phyloP scores from a whole-genome alignment of 1,140 invertebrate genomes.

The Drusus annulatus region DNA sequence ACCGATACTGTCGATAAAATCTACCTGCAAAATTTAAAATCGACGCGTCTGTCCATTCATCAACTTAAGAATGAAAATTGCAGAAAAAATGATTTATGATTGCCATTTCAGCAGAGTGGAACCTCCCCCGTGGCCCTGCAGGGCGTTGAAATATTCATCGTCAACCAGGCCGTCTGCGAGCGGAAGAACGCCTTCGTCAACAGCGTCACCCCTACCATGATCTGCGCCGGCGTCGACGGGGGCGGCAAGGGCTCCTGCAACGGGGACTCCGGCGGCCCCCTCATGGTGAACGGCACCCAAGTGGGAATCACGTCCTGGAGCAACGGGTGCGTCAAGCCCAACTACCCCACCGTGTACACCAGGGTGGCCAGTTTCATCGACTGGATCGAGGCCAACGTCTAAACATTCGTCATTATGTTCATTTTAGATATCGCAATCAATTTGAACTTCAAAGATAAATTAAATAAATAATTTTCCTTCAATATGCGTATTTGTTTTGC shows the following conservation, averaged over 20 bases:
- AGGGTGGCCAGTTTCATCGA: background rate
- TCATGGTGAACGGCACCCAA: background rate
- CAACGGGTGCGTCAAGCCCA: background rate
- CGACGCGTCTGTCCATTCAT: no score
- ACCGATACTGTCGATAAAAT: no score
- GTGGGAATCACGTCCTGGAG: background rate
- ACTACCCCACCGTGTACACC: background rate
- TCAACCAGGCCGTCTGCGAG: background rate
- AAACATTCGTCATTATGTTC: no score
- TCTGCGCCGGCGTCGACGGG: background rate
- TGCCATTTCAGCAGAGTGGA: background rate
- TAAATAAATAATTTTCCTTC: no score
- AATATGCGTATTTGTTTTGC: no score
- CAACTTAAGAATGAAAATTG: no score
- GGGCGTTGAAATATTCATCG: background rate
- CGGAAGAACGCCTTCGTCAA: background rate
- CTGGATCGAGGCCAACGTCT: background rate
- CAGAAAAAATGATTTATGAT: no score
- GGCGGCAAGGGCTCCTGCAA: constrained; percentile 4
- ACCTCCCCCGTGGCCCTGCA: background rate
- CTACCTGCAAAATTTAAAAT: no score
- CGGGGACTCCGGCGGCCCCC: background rate
- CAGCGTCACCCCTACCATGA: background rate
- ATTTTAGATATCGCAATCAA: no score
- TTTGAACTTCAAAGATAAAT: no score